These are phyloP conservation scores for Ormia ochracea DNA, from an alignment of 2,888 invertebrate species.

Conservation along the genomic window DNA sequence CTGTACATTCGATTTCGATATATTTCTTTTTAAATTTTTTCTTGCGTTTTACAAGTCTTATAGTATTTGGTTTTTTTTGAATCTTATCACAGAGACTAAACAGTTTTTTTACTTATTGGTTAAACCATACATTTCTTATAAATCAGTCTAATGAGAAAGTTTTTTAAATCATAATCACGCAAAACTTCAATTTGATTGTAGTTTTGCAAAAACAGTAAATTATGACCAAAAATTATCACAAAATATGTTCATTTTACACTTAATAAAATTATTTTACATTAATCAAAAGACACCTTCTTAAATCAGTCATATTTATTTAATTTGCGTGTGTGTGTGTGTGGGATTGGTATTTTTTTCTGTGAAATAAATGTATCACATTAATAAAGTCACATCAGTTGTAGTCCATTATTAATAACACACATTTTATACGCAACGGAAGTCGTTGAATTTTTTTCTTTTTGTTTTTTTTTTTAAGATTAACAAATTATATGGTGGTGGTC, in stretches of 20 bases:
- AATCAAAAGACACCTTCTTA: slow-evolving; percentile 40
- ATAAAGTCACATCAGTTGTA: slow-evolving; percentile 52
- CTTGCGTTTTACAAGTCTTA: background rate
- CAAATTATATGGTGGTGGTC: slow-evolving; percentile 50
- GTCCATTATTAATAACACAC: slow-evolving; percentile 20
- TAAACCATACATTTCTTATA: slow-evolving; percentile 56
- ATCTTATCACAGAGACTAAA: slow-evolving; percentile 57
- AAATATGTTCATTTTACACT: slow-evolving; percentile 39
- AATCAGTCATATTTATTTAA: slow-evolving; percentile 52
- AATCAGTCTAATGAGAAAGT: slow-evolving; percentile 56
- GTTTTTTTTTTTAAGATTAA: slow-evolving; percentile 25
- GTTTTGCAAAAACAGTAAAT: slow-evolving; percentile 15
- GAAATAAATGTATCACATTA: slow-evolving; percentile 45
- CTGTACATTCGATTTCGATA: too few relatives aligned
- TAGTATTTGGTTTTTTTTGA: background rate
- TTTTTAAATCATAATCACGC: slow-evolving; percentile 49
- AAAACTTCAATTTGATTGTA: slow-evolving; percentile 57
- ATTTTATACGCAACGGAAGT: background rate
- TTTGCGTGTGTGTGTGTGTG: background rate
- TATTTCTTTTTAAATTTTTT: background rate
- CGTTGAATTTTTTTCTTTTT: background rate
- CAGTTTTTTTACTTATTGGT: slow-evolving; percentile 46
- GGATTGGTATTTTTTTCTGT: background rate
- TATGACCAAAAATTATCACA: slow-evolving; percentile 58
- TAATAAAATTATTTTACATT: slow-evolving; percentile 37